These are phyloP conservation scores for Liopterus haemorrhoidalis DNA, from an alignment of 2,888 invertebrate species.

Conservation along the genomic window DNA sequence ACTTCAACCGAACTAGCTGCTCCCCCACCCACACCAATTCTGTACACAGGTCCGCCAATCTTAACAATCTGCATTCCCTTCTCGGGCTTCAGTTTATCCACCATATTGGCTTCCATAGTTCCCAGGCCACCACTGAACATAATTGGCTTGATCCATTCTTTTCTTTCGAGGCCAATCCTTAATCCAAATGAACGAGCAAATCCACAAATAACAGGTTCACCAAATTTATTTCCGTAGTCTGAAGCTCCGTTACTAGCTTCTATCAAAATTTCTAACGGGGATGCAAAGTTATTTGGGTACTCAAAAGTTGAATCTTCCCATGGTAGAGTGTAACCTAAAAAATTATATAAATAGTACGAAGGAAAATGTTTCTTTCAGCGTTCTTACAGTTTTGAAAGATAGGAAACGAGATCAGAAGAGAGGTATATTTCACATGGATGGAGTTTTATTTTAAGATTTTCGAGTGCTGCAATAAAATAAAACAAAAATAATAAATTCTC, in stretches of 20 bases:
- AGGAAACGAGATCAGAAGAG: no score
- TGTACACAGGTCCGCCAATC: conserved; percentile 93
- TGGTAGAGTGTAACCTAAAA: conserved; percentile 69
- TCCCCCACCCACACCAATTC: conserved; percentile 98
- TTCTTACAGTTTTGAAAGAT: conserved; percentile 1
- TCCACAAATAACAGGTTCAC: conserved; percentile 88
- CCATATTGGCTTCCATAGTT: conserved; percentile 76
- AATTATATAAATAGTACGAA: conserved; percentile 7
- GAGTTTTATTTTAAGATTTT: conserved; percentile 11
- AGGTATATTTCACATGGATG: no score
- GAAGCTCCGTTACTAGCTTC: conserved; percentile 98
- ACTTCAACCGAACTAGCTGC: conserved; percentile 94
- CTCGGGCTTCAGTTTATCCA: conserved; percentile 67
- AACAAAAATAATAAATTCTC: no score
- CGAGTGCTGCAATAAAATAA: no score
- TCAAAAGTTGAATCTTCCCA: conserved; percentile 73
- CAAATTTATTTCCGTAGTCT: conserved; percentile 99
- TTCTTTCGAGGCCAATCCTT: conserved; percentile 46
- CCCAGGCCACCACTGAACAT: conserved; percentile 99
- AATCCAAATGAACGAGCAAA: conserved; percentile 89
- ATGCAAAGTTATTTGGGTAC: conserved; percentile 87
- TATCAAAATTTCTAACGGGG: conserved; percentile 81
- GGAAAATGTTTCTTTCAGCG: conserved; percentile 9
- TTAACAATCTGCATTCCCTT: conserved; percentile 89
- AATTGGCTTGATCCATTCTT: conserved; percentile 96